Base-by-base conservation (phyloP, 2,888 invertebrate genomes). In the Drosophila testacea region DNA sequence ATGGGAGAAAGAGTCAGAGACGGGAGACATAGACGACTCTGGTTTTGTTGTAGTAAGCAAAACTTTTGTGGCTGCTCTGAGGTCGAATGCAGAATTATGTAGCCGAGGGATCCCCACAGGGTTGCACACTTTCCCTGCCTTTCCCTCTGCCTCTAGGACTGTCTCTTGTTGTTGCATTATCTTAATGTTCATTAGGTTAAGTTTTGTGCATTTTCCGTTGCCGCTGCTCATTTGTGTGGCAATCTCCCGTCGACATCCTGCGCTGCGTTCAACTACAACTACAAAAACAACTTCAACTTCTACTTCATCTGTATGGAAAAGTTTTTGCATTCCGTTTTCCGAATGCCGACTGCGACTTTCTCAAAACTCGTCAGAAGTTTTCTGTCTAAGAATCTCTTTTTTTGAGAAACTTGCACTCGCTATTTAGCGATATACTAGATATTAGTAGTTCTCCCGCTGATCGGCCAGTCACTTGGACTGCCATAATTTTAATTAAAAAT, bases 141-240 rank as follows among this genome's bases (percentile, higher is more conserved):
- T 16, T 16, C 16, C 55, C 7, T 11, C 11, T 16, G 5, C 4
- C 38, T 11, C 10, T 27, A 0, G 22, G 2, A 22, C 13, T 42
- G 4, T 51, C 13, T 42, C 39, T 73, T 84, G 72, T 79, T 82
- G 86, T 88, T 90, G 89, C 85, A 83, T 86, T 86, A 86, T 89
- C 85, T 86, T 83, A 86, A 90, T 90, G 90, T 86, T 90, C 90
- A 86, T 86, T 89, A 83, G 85, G 86, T 86, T 90, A 85, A 89
- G 85, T 85, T 83, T 85, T 83, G 89, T 83, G 88, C 81, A 89
- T 88, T 88, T 85, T 83, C 85, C 69, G 85, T 72, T 73, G 66
- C 55, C 59, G 69, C 81, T 73, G 79, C 83, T 84, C 88, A 89
- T 89, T 83, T 83, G 88, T 81, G 88, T 55, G 47, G 57, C 89